These are phyloP conservation scores for Salvator merianae DNA, from an alignment of 2,113 vertebrate species.

Conservation along the genomic window DNA sequence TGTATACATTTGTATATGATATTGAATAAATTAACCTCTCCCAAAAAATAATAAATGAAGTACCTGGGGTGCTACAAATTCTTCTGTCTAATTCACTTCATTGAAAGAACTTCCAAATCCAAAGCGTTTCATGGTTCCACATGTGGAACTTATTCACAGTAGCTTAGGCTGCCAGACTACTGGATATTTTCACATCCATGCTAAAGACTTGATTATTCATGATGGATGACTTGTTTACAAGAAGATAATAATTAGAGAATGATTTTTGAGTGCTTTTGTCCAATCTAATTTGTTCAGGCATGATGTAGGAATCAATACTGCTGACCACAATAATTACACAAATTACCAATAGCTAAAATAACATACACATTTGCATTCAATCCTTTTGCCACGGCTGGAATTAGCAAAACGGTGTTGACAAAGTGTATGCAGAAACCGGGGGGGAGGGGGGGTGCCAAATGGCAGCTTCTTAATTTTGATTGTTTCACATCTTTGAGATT, in stretches of 20 bases:
- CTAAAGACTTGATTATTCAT: conserved; percentile 29
- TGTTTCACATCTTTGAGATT: conserved; percentile 48
- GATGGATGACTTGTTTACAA: conserved; percentile 32
- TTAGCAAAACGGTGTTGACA: conserved; percentile 39
- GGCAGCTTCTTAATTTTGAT: conserved; percentile 53
- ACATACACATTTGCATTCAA: conserved; percentile 49
- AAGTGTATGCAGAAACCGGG: conserved; percentile 30
- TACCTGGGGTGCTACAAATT: neutral
- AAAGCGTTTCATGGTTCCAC: neutral
- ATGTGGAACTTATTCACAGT: neutral
- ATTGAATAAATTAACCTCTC: too few relatives aligned
- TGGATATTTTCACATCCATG: conserved; percentile 24
- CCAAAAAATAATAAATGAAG: too few relatives aligned
- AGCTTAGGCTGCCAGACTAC: neutral
- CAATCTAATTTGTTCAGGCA: conserved; percentile 59
- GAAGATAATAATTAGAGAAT: conserved; percentile 46
- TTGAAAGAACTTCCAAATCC: neutral
- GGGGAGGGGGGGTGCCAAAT: conserved; percentile 11
- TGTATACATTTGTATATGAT: too few relatives aligned
- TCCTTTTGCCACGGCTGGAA: conserved; percentile 36
- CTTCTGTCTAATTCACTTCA: neutral
- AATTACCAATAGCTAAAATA: conserved; percentile 56
- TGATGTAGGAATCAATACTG: conserved; percentile 56
- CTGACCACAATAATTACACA: conserved; percentile 55
- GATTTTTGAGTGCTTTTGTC: conserved; percentile 49